Evolutionary conservation across 2,113 vertebrate genomes (phyloP), one percentile per base, ranked within the genome.

Genomic region (Gasterosteus nipponicus): DNA sequence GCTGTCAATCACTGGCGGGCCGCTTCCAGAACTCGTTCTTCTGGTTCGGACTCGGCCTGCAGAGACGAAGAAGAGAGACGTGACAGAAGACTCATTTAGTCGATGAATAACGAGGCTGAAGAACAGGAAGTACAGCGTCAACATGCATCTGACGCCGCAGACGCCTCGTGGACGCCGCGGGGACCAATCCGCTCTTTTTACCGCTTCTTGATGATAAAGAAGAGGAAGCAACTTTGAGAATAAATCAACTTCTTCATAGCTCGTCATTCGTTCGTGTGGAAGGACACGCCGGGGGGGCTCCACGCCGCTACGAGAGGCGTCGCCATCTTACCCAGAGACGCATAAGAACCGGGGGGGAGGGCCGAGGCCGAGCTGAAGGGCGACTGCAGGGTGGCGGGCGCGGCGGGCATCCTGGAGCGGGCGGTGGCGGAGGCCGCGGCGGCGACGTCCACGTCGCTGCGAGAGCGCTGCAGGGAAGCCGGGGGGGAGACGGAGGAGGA

Each of bases 371-470:
- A 73, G 80, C 96, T 95, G 0, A 96, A 97, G 83, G 96, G 91
- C 0, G 94, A 92, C 33, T 38, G 33, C 0, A 87, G 92, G 0
- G 96, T 93, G 0, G 95, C 92, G 1, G 96, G 93, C 0, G 96
- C 95, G 65, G 96, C 90, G 0, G 91, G 77, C 93, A 93, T 92
- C 62, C 96, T 93, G 0, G 94, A 95, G 87, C 97, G 97, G 0
- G 96, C 95, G 0, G 94, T 93, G 0, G 96, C 94, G 0, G 93
- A 93, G 0, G 96, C 92, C 0, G 95, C 96, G 0, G 97, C 96
- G 2, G 96, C 97, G 9, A 99, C 97, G 0, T 99, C 97, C 0
- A 98, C 95, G 79, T 99, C 97, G 0, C 97, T 98, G 66, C 96
- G 95, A 7, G 97, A 99, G 0, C 97, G 95, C 74, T 97, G 97